A percentile compares a stretch with the other conserved stretches of the same genome.
These are phyloP conservation scores for Mythimna vitellina DNA, from an alignment of 2,888 invertebrate genomes.

Conservation along the genomic window DNA sequence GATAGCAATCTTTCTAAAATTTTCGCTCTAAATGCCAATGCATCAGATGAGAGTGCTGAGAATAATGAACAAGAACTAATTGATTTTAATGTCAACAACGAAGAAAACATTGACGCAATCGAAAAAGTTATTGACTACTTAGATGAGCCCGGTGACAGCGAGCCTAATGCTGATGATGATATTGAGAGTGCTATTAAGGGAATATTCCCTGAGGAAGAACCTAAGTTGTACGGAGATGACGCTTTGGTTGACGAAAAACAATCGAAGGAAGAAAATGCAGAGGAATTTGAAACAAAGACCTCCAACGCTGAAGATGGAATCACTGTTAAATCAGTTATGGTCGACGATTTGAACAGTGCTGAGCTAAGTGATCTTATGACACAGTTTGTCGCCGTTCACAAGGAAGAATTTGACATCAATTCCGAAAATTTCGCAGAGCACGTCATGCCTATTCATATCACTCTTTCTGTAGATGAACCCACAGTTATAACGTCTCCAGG, in stretches of 20 bases:
- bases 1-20: constrained; percentile 66
- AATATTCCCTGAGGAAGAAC: constrained; percentile 39
- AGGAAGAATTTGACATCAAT: constrained; percentile 69
- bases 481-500: constrained; percentile 77
- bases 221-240: constrained; percentile 67
- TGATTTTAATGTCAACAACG: not conserved
- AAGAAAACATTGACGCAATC: not conserved
- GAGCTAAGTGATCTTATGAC: constrained; percentile 71
- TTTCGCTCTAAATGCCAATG: constrained; percentile 40
- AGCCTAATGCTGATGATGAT: constrained; percentile 48
- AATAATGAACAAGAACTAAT: constrained; percentile 1
- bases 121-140: constrained; percentile 25
- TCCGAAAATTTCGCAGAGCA: constrained; percentile 65
- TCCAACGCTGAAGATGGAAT: constrained; percentile 19
- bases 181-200: constrained; percentile 27
- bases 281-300: constrained; percentile 45
- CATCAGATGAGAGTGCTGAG: not conserved
- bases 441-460: constrained; percentile 69
- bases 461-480: constrained; percentile 72
- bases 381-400: constrained; percentile 70
- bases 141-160: constrained; percentile 26
- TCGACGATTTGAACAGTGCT: constrained; percentile 68
- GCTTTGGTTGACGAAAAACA: constrained; percentile 68
- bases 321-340: constrained; percentile 49
- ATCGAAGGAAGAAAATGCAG: constrained; percentile 50